A percentile compares a stretch with the other conserved stretches of the same genome.
phyloP scores from a whole-genome alignment of 35 echinoderm and acorn worm species.

The Strongylocentrotus purpuratus region DNA sequence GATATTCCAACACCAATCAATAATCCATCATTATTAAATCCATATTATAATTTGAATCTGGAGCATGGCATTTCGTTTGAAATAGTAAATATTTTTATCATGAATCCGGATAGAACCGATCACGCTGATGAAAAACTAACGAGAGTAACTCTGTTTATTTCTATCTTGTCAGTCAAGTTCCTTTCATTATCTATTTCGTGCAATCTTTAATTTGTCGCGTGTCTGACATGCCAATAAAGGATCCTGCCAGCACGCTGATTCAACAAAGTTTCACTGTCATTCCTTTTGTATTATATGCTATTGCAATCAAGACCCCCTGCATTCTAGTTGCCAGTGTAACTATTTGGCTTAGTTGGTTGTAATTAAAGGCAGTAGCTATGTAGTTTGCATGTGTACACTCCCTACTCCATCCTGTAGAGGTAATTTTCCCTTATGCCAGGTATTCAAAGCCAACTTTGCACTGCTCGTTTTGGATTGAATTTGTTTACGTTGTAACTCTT shows the following conservation, averaged over 20 bases:
- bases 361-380: background rate
- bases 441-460: too few species aligned
- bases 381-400: too few species aligned
- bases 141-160: background rate
- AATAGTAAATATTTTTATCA: too few species aligned
- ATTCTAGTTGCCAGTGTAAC: background rate
- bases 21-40: too few species aligned
- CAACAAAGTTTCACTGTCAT: background rate
- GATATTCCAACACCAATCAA: too few species aligned
- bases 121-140: background rate
- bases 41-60: too few species aligned
- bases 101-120: background rate
- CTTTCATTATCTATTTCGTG: conserved; percentile 12
- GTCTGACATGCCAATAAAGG: background rate
- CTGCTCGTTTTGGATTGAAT: too few species aligned
- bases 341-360: background rate
- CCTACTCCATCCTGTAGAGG: too few species aligned
- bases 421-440: too few species aligned
- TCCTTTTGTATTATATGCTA: too few species aligned
- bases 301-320: background rate
- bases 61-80: too few species aligned
- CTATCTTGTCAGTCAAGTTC: background rate
- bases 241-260: background rate
- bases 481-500: too few species aligned
- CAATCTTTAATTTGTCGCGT: background rate